Evolutionary conservation across 1,140 invertebrate species (phyloP).

Genomic region (Microplitis mediator): DNA sequence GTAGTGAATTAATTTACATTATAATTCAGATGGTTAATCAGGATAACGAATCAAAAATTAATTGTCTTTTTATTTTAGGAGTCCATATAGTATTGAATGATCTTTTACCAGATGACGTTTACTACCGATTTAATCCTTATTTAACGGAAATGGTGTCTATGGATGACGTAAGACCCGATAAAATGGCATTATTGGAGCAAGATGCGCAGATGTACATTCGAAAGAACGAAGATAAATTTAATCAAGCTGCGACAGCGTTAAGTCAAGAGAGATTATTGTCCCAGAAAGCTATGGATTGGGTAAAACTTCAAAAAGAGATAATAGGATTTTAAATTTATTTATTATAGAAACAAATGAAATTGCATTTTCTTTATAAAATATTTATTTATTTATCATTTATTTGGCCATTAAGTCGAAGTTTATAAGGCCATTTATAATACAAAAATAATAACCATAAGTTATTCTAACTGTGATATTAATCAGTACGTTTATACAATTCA

Average conservation of each 20-base stretch:
- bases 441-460: neutral
- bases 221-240: slow-evolving; percentile 78
- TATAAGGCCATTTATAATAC: neutral
- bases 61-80: slow-evolving; percentile 62
- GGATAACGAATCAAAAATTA: slow-evolving; percentile 24
- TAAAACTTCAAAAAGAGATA: slow-evolving; percentile 50
- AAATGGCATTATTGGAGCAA: slow-evolving; percentile 67
- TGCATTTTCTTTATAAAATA: neutral
- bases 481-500: neutral
- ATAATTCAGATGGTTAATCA: neutral
- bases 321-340: slow-evolving; percentile 34
- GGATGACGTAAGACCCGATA: slow-evolving; percentile 80
- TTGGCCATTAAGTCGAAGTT: too few species aligned
- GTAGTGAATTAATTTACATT: slow-evolving; percentile 54
- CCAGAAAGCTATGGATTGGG: slow-evolving; percentile 62
- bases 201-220: slow-evolving; percentile 78
- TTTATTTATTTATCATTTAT: too few species aligned
- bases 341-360: neutral
- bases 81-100: slow-evolving; percentile 84
- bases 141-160: slow-evolving; percentile 81
- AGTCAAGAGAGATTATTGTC: slow-evolving; percentile 51
- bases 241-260: slow-evolving; percentile 63
- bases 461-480: slow-evolving; percentile 11
- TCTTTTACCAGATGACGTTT: slow-evolving; percentile 76
- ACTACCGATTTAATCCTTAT: slow-evolving; percentile 92